These are phyloP conservation scores for Tupaia tana DNA, from an alignment of 2,113 vertebrate genomes.

Conservation along the genomic window DNA sequence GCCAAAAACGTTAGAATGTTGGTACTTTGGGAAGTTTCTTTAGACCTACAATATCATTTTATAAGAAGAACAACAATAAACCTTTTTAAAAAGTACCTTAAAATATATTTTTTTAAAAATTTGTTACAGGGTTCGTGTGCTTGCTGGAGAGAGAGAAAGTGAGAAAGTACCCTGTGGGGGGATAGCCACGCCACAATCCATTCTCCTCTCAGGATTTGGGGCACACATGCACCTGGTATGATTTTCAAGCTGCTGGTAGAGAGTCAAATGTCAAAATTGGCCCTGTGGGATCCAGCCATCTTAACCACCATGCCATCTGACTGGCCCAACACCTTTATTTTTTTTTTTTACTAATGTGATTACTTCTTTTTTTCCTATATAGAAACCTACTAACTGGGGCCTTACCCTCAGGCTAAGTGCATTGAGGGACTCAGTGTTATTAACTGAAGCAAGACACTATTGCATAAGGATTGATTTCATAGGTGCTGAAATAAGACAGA, in stretches of 20 bases:
- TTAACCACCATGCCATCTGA: no score
- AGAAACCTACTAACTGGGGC: background rate
- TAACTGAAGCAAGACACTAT: background rate
- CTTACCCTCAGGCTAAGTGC: background rate
- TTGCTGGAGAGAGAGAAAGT: no score
- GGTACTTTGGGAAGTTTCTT: background rate
- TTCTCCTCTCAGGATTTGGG: no score
- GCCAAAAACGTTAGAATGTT: background rate
- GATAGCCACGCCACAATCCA: no score
- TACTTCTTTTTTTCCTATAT: background rate
- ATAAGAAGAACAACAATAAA: background rate
- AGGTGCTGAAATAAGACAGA: background rate
- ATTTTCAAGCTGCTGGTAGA: no score
- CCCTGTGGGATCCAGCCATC: no score
- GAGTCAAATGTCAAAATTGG: no score
- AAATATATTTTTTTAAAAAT: no score
- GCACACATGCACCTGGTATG: no score
- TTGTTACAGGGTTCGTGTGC: no score
- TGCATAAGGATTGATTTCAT: constrained; percentile 18
- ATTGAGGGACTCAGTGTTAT: background rate
- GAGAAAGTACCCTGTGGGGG: no score
- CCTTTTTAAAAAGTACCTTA: background rate
- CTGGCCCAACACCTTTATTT: no score
- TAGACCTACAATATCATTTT: background rate
- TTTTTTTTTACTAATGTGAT: background rate